Evolutionary conservation across 2,888 invertebrate genomes (phyloP).

Genomic region (Chrysotoxum bicinctum): DNA sequence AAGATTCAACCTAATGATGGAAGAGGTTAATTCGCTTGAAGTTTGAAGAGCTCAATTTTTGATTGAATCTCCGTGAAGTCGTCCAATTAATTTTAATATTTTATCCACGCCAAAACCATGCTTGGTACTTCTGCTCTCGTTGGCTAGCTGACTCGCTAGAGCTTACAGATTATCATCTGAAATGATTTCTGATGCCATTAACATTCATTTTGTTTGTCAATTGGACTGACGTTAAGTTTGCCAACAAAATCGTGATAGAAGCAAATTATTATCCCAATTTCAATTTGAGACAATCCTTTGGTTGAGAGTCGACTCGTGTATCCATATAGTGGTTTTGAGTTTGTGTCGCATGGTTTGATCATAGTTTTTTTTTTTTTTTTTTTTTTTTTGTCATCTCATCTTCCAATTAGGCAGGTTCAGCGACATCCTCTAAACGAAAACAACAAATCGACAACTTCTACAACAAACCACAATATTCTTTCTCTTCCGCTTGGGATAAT

Average conservation of each 20-base stretch:
- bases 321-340: not conserved
- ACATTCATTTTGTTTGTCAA: constrained; percentile 70
- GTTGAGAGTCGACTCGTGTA: not conserved
- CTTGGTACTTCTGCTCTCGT: not conserved
- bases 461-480: constrained; percentile 54
- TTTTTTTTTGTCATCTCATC: constrained; percentile 55
- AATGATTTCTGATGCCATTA: constrained; percentile 66
- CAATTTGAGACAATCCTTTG: not conserved
- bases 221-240: constrained; percentile 50
- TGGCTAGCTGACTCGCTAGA: not conserved
- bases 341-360: constrained; percentile 23
- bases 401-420: constrained; percentile 62
- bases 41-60: constrained; percentile 21
- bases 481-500: constrained; percentile 52
- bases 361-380: constrained; percentile 17
- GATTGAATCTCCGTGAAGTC: constrained; percentile 37
- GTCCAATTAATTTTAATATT: constrained; percentile 68
- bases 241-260: constrained; percentile 65
- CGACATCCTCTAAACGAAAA: constrained; percentile 6
- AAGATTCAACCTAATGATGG: not conserved
- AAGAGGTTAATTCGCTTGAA: not conserved
- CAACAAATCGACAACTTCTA: not conserved
- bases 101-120: constrained; percentile 12
- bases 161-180: constrained; percentile 50
- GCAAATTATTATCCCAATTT: constrained; percentile 63